These are phyloP conservation scores for Dryococelus australis DNA, from an alignment of 2,888 invertebrate species.

Conservation along the genomic window DNA sequence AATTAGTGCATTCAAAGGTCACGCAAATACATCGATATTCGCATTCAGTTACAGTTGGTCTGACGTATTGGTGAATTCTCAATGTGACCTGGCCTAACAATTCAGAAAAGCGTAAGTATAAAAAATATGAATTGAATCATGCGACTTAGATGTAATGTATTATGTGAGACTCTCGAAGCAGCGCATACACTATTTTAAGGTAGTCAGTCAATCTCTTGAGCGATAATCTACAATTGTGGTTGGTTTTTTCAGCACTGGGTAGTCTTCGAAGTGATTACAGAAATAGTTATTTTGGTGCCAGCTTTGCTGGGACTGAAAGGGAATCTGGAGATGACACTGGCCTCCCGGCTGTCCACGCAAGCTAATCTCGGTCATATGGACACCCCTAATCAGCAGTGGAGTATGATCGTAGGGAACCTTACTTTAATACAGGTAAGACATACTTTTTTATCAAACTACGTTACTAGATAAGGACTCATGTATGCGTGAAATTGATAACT, in stretches of 20 bases:
- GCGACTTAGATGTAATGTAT: no score
- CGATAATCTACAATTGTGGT: background rate
- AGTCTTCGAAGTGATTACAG: constrained; percentile 73
- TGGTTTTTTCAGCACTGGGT: constrained; percentile 69
- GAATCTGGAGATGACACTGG: constrained; percentile 94
- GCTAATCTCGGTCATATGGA: constrained; percentile 81
- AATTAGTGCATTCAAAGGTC: no score
- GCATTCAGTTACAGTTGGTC: no score
- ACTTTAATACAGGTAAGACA: constrained; percentile 72
- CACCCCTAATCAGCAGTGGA: constrained; percentile 67
- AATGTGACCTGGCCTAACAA: no score
- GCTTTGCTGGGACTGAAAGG: constrained; percentile 91
- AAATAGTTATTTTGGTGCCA: constrained; percentile 81
- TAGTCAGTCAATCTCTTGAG: no score
- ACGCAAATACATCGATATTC: no score
- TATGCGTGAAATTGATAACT: background rate
- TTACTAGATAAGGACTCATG: background rate
- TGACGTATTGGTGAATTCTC: no score
- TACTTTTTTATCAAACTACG: background rate
- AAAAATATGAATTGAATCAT: no score
- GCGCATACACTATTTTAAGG: no score
- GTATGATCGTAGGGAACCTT: constrained; percentile 76
- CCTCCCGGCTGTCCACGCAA: constrained; percentile 90
- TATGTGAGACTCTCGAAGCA: no score
- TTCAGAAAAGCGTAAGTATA: no score